Evolutionary conservation across 2,797 vertebrate species (phyloP).

Genomic region (Smutsia temminckii): DNA sequence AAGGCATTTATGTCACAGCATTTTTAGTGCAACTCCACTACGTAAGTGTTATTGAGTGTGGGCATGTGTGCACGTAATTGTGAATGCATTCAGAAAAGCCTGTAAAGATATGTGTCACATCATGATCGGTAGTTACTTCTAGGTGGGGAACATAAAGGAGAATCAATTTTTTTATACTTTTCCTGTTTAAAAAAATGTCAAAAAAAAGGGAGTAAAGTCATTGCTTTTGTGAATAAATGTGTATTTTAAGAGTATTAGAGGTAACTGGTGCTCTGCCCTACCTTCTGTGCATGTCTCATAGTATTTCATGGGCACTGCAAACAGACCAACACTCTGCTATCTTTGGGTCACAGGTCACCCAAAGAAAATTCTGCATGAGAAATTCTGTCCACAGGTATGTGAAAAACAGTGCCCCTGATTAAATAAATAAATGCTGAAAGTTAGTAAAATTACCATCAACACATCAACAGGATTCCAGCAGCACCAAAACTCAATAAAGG

Average conservation of each 20-base stretch:
- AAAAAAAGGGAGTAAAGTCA: neutral
- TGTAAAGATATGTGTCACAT: neutral
- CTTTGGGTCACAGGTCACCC: neutral
- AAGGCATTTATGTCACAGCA: neutral
- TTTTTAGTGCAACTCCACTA: neutral
- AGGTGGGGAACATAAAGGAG: neutral
- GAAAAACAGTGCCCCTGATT: neutral
- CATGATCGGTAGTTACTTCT: neutral
- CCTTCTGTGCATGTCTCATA: neutral
- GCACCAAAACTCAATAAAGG: neutral
- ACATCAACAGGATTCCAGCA: neutral
- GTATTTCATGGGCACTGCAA: neutral
- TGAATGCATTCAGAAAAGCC: neutral
- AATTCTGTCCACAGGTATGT: neutral
- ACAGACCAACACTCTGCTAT: neutral
- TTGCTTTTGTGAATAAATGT: neutral
- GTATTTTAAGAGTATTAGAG: neutral
- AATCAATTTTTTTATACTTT: neutral
- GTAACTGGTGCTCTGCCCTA: neutral
- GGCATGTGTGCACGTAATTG: neutral
- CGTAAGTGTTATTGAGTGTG: neutral
- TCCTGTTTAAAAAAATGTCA: neutral
- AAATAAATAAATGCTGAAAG: neutral
- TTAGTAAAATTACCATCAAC: conserved; percentile 23
- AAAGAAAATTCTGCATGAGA: no score